These are phyloP conservation scores for Thamnophis sirtalis DNA, from an alignment of 2,113 vertebrate genomes.

Conservation along the genomic window DNA sequence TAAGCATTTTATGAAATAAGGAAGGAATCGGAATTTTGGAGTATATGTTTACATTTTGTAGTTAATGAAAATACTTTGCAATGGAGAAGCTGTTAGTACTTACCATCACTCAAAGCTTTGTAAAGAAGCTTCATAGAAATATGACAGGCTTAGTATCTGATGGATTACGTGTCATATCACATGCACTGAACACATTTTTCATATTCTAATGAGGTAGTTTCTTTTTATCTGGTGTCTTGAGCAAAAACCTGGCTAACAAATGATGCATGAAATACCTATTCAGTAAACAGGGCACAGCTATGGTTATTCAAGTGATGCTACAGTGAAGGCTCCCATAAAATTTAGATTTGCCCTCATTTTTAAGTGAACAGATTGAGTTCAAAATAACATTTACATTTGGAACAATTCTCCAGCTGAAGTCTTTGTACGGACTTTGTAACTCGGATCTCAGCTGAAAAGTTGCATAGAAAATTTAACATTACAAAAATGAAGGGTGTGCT, in stretches of 20 bases:
- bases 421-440: not conserved
- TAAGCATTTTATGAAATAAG: not conserved
- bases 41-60: not conserved
- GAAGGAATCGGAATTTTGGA: not conserved
- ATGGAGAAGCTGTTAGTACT: not conserved
- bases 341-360: not conserved
- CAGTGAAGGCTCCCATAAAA: not conserved
- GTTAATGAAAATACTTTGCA: not conserved
- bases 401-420: not conserved
- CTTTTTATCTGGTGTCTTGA: not conserved
- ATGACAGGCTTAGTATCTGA: not conserved
- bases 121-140: not conserved
- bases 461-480: not conserved
- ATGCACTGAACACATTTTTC: not conserved
- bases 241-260: constrained; percentile 20
- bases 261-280: not conserved
- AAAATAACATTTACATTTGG: not conserved
- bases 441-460: not conserved
- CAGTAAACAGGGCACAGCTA: not conserved
- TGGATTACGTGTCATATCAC: not conserved
- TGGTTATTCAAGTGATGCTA: not conserved
- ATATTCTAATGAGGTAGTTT: constrained; percentile 11
- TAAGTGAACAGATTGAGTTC: not conserved
- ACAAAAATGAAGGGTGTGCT: not conserved
- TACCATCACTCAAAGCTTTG: accelerated